phyloP scores from a whole-genome alignment of 1,140 invertebrate genomes.

The Drosophila kikkawai region DNA sequence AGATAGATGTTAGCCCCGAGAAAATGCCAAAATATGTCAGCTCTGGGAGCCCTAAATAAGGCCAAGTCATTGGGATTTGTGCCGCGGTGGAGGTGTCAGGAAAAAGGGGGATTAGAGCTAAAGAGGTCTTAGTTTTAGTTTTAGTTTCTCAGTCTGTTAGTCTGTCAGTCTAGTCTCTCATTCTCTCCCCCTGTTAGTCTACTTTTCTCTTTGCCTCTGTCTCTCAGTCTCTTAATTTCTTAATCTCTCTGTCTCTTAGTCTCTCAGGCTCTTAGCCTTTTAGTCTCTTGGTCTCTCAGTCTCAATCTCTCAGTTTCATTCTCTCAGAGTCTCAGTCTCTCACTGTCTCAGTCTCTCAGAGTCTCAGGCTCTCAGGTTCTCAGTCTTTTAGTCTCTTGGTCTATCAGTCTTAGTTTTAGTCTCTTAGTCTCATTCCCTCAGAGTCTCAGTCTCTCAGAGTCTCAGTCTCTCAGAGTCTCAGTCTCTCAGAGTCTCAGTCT shows the following conservation, averaged over 20 bases:
- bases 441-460: background rate
- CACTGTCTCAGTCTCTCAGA: background rate
- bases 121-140: background rate
- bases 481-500: background rate
- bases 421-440: background rate
- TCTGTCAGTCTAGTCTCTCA: no score
- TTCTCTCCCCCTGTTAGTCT: no score
- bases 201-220: no score
- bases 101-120: background rate
- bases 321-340: background rate
- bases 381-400: no score
- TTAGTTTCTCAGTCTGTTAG: background rate
- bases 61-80: background rate
- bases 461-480: background rate
- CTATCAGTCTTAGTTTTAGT: background rate
- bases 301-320: background rate
- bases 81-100: conserved; percentile 5
- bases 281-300: background rate
- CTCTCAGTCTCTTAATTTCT: no score
- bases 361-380: background rate
- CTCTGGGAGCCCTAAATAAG: conserved; percentile 1
- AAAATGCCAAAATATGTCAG: conserved; percentile 32
- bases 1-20: conserved; percentile 9
- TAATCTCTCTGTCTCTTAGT: no score
- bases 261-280: no score